Conservation (phyloP, 2,888 invertebrate genomes). For the Temnothorax unifasciatus region DNA sequence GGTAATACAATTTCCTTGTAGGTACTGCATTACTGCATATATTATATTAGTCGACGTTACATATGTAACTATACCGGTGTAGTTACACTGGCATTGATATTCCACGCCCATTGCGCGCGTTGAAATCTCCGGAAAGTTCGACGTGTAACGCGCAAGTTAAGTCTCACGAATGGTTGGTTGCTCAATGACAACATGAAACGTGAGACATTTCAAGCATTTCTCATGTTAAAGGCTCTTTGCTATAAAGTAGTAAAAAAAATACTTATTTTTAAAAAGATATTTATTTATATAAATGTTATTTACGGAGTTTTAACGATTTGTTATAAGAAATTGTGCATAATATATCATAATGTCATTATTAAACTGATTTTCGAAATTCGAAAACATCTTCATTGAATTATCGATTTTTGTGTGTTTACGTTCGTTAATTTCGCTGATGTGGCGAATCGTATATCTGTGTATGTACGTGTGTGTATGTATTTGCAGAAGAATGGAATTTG, state of each 20-base stretch:
- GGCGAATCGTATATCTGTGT: background rate
- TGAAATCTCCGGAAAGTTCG: constrained; percentile 70
- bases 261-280: background rate
- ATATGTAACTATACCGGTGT: background rate
- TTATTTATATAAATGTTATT: constrained; percentile 6
- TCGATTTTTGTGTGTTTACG: background rate
- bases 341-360: background rate
- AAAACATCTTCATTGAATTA: background rate
- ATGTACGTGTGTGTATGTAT: background rate
- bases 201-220: background rate
- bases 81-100: constrained; percentile 2
- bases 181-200: constrained; percentile 6
- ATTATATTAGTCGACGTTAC: background rate
- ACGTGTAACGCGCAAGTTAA: constrained; percentile 37
- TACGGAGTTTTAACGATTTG: background rate
- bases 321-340: background rate
- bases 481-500: background rate
- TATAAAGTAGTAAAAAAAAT: background rate
- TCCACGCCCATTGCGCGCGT: constrained; percentile 59
- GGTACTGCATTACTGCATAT: background rate
- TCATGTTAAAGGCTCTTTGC: background rate
- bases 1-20: constrained; percentile 16
- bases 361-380: background rate
- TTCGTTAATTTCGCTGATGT: background rate
- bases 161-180: background rate